Evolutionary conservation across 2,113 vertebrate genomes (phyloP), one percentile per base, ranked within the genome.

Genomic region (Tenrec ecaudatus): DNA sequence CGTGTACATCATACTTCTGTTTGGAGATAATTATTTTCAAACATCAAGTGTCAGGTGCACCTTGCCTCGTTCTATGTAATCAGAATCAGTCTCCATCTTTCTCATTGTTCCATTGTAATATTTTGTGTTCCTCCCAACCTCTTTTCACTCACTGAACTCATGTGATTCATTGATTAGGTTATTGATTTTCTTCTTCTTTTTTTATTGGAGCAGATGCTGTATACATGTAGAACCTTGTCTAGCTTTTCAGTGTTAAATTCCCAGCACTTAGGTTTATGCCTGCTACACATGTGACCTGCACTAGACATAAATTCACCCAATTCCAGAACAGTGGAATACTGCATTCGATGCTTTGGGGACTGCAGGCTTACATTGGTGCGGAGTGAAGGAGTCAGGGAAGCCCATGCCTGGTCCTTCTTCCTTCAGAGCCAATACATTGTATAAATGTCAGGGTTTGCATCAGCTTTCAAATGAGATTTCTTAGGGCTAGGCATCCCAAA

Each of bases 361-460:
- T 10, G 60, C 36, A 40, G 29, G 58, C 25, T 53, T 33, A 11
- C 68, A 71, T n/a, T n/a, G 31, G 29, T 33, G 11, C 12, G 29
- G 23, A 77, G 38, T 43, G 33, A 77, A 69, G 20, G 58, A n/a
- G 0, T 27, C 4, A 43, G 0, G n/a, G 15, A 19, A 27, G 4
- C 9, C 29, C 17, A 16, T 43, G 0, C 88, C 15, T 92, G 16
- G 4, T 12, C 53, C 57, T 43, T 71, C 10, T 80, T 10, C 15
- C 15, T 66, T 53, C 12, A 78, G 27, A 89, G 43, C 1, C 20
- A n/a, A 2, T 0, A 60, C 23, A 22, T 53, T 20, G 29, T 20
- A 38, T 11, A 20, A 17, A 23, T 84, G 71, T 53, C n/a, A 33
- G 12, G 33, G 12, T 6, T 15, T 1, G 3, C 4, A 25, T 40